Evolutionary conservation across 2,113 vertebrate genomes (phyloP), one percentile per base, ranked within the genome.

Genomic region (Zosterops lateralis): DNA sequence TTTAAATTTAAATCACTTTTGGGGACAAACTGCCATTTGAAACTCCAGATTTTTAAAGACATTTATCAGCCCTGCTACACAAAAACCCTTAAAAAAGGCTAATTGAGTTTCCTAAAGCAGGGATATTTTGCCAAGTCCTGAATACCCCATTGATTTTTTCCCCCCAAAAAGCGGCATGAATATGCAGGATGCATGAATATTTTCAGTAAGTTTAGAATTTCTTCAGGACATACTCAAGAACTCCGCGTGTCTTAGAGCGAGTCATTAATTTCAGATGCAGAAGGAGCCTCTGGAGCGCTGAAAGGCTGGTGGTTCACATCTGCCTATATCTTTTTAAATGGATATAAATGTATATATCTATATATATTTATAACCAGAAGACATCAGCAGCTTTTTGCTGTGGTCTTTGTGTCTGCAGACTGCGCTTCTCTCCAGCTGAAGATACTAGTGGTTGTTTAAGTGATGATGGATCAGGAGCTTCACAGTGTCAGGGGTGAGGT

Each of bases 141-240:
- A 76, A 73, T 54, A 61, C 36, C 12, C 7, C 75, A 34, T 64
- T 84, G 70, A 72, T 87, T 93, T 50, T 68, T 45, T 42, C 16
- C 48, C 50, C 24, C 7, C 0, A 48, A 93, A 93, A 93, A 84
- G 40, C 3, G 0, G 3, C 40, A 48, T 47, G 50, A 61, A 56
- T 91, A 78, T 68, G 24, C 73, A 84, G 7, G 6, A 29, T 54
- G 12, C 17, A 6, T 68, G 22, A 84, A 47, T 87, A 38, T 82
- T 79, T 93, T 87, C 84, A 54, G 24, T 29, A 58, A 62, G 64
- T 60, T 66, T 62, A 62, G 26, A n/a, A 83, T 95, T 93, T 96
- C 67, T 93, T 76, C 44, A 44, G 62, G 87, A 83, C 31, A 25
- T 48, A 22, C 0, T 2, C 7, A 40, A 61, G 54, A 92, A 36